A percentile compares a stretch with the other conserved stretches of the same genome.
Conservation (phyloP, 2,888 invertebrate species). For the Drosophila incognita region DNA sequence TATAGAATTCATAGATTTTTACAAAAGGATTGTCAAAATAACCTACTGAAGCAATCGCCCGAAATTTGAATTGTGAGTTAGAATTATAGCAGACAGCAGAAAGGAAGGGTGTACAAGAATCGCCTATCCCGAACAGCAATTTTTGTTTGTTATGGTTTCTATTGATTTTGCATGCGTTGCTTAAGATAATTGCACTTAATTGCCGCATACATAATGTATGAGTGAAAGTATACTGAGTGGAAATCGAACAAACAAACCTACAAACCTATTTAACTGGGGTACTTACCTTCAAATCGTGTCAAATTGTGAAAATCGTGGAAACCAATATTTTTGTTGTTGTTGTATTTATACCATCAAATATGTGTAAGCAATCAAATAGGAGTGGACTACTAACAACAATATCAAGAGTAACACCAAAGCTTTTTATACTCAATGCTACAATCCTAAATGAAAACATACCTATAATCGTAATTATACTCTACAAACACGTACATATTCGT, state of each 20-base stretch:
- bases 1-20: background rate
- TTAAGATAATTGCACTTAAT: slow-evolving; percentile 16
- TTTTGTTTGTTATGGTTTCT: slow-evolving; percentile 40
- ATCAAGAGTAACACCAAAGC: slow-evolving; percentile 44
- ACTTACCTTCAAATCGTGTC: slow-evolving; percentile 49
- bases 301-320: slow-evolving; percentile 48
- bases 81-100: background rate
- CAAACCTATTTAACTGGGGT: slow-evolving; percentile 23
- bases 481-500: slow-evolving; percentile 33
- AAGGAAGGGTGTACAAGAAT: background rate
- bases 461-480: slow-evolving; percentile 31
- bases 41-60: background rate
- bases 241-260: slow-evolving; percentile 46
- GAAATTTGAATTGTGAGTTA: background rate
- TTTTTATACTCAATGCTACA: slow-evolving; percentile 40
- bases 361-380: slow-evolving; percentile 62
- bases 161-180: slow-evolving; percentile 62
- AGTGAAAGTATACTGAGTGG: slow-evolving; percentile 6
- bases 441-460: slow-evolving; percentile 19
- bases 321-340: slow-evolving; percentile 18
- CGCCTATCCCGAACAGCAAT: background rate
- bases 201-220: slow-evolving; percentile 7
- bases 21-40: background rate
- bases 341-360: slow-evolving; percentile 22
- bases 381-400: slow-evolving; percentile 24